Evolutionary conservation across 2,888 invertebrate genomes (phyloP), one percentile per base, ranked within the genome.

Genomic region (Drosophila conformis): DNA sequence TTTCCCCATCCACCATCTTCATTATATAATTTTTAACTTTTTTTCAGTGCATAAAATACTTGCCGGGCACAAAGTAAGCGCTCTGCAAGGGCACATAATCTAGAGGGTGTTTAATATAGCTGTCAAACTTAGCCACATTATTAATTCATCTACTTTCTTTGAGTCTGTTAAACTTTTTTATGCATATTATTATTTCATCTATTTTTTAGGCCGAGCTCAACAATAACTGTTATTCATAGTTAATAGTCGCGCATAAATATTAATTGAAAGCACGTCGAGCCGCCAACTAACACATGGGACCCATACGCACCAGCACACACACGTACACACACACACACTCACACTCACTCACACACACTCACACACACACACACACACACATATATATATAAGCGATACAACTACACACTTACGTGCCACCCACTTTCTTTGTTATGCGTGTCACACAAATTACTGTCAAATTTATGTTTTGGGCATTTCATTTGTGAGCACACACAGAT

Each of bases 351-450:
- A 18, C 65, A 48, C 38, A 62, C 33, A 31, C 38, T 42, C 27
- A 53, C 56, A 27, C 38, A 58, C 33, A 3, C 38, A 15, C n/a
- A 35, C 15, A 13, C 38, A 33, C 49, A 15, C 33, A 31, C 68
- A 40, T 27, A 48, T 13, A 13, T 2, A 35, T 15, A 15, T 15
- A 35, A 36, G 15, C 36, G 36, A 36, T 7, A 15, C 29, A 33
- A 46, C 42, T 48, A 58, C 51, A 46, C 63, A 48, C 29, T 51
- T 33, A 4, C 18, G 27, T 69, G 10, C 66, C 79, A 58, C 73
- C 64, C 65, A 64, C 75, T 78, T 78, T 74, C 70, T 71, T 69
- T 71, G 54, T 58, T 54, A 66, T 60, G 78, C 78, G 78, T 78
- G 76, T 58, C 64, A 27, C 51, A 80, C 65, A 78, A 76, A 69